Evolutionary conservation across 2,888 invertebrate genomes (phyloP), one percentile per base, ranked within the genome.

Genomic region (Epistrophe grossulariae): DNA sequence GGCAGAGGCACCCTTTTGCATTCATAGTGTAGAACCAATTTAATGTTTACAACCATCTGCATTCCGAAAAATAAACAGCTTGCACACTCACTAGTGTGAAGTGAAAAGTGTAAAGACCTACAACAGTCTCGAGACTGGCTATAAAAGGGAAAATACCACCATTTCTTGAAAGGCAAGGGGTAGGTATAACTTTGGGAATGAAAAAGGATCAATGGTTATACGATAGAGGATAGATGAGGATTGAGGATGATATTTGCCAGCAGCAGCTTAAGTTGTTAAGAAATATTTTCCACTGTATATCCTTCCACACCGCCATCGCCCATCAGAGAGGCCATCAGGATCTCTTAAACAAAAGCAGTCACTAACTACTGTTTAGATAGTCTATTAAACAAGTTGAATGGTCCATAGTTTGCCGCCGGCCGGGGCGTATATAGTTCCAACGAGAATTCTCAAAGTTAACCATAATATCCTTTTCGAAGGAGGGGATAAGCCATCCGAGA

Each of bases 351-450:
- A 64, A 70, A 59, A 71, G 19, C 84, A 40, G 57, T 52, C 84
- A 84, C 77, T 84, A 84, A 84, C 76, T 73, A 80, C 84, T 80
- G 80, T 68, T 84, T 80, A 77, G 77, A 73, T 68, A 62, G 84
- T 79, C 80, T 68, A 60, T 84, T 84, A 80, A 79, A 73, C 66
- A 70, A 79, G 80, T 73, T 80, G 80, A 80, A 76, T 84, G 40
- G 80, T 66, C 76, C 45, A 79, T 59, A 57, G 55, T 40, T 55
- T 64, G 72, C 77, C 38, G 43, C 66, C 24, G 66, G 82, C 72
- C n/a, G n/a, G n/a, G n/a, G n/a, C n/a, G n/a, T n/a, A n/a, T n/a
- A 59, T 66, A 57, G 71, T 64, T 72, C 43, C 48, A 72, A 19
- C 31, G 64, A 77, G 57, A 71, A 66, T 77, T 71, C 59, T n/a